Conservation (phyloP, 1,140 invertebrate genomes). For the Drosophila ironensis region DNA sequence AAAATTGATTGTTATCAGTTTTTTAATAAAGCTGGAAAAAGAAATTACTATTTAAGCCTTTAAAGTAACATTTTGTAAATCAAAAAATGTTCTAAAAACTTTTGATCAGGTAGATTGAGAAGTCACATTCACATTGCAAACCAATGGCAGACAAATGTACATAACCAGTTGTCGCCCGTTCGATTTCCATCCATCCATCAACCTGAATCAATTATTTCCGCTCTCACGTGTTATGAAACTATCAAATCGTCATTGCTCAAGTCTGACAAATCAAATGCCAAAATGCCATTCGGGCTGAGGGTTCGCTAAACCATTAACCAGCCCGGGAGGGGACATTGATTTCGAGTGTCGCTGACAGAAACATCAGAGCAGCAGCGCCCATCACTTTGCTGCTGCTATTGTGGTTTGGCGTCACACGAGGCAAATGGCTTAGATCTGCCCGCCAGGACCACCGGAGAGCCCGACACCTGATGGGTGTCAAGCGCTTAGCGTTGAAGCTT, state of each 20-base stretch:
- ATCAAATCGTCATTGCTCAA: conserved; percentile 7
- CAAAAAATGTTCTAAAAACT: no score
- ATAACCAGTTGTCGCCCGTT: background rate
- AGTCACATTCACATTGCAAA: no score
- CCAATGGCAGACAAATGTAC: no score
- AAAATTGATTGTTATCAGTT: no score
- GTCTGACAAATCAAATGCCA: conserved; percentile 34
- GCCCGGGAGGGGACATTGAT: conserved; percentile 8
- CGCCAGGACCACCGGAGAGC: conserved; percentile 52
- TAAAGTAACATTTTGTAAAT: no score
- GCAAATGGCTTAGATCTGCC: conserved; percentile 72
- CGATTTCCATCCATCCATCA: background rate
- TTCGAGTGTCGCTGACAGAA: conserved; percentile 30
- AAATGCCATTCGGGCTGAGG: conserved; percentile 10
- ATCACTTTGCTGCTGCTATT: conserved; percentile 24
- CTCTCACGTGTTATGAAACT: background rate
- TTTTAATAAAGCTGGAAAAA: no score
- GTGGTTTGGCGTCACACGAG: conserved; percentile 51
- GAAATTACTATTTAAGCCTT: no score
- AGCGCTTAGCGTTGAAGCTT: conserved; percentile 60
- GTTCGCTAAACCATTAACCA: conserved; percentile 6
- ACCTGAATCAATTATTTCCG: background rate
- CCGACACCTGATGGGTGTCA: conserved; percentile 24
- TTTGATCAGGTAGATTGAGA: no score
- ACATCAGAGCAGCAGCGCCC: conserved; percentile 16